These are phyloP conservation scores for Drosophila percnosoma DNA, from an alignment of 2,888 invertebrate species.

Conservation along the genomic window DNA sequence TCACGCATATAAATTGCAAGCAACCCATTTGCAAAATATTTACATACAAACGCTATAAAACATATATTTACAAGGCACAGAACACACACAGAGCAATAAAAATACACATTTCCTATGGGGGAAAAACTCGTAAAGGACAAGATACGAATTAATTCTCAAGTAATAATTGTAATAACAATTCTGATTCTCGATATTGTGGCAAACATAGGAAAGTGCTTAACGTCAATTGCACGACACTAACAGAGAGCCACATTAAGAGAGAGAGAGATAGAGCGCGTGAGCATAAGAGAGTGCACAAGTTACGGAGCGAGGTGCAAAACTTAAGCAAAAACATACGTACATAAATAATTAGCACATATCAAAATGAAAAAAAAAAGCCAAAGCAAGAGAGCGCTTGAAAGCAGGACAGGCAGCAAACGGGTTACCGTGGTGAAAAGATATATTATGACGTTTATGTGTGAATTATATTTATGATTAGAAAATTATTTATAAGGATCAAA, in stretches of 20 bases:
- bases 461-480: slow-evolving; percentile 4
- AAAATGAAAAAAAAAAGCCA: slow-evolving; percentile 21
- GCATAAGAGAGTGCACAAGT: slow-evolving; percentile 7
- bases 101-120: slow-evolving; percentile 4
- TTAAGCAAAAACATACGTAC: slow-evolving; percentile 32
- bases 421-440: slow-evolving; percentile 44
- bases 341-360: slow-evolving; percentile 55
- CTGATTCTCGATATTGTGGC: slow-evolving; percentile 17
- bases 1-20: slow-evolving; percentile 70
- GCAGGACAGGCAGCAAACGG: slow-evolving; percentile 37
- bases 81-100: neutral
- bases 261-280: neutral
- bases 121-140: slow-evolving; percentile 21
- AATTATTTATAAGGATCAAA: neutral
- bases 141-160: slow-evolving; percentile 20
- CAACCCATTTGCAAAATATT: slow-evolving; percentile 66
- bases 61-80: slow-evolving; percentile 52
- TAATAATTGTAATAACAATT: slow-evolving; percentile 8
- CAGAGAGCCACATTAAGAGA: slow-evolving; percentile 2
- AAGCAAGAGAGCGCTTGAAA: slow-evolving; percentile 24
- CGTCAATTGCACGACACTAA: slow-evolving; percentile 14
- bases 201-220: slow-evolving; percentile 41
- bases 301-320: slow-evolving; percentile 23
- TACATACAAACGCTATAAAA: slow-evolving; percentile 4
- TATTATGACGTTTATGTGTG: slow-evolving; percentile 13